A percentile compares a stretch with the other conserved stretches of the same genome.
These are phyloP conservation scores for Ormyrus nitidulus DNA, from an alignment of 2,888 invertebrate species.

Conservation along the genomic window DNA sequence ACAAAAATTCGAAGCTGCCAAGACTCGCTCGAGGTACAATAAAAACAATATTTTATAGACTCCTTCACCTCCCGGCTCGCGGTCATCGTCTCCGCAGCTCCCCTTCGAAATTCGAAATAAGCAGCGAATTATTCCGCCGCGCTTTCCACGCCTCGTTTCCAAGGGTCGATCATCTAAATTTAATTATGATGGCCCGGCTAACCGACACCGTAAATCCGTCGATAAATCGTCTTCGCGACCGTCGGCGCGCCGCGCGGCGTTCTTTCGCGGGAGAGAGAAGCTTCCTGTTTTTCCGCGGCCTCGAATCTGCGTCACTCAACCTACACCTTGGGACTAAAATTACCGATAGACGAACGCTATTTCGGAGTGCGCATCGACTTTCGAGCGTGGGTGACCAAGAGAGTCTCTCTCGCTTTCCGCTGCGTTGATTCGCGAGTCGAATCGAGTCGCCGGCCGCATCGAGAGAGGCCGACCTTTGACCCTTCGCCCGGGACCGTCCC, in stretches of 20 bases:
- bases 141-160: too few species aligned
- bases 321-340: slow-evolving; percentile 71
- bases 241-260: neutral
- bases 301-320: slow-evolving; percentile 67
- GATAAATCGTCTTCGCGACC: slow-evolving; percentile 7
- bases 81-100: too few species aligned
- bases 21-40: neutral
- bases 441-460: too few species aligned
- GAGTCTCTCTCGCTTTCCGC: neutral
- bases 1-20: neutral
- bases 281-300: slow-evolving; percentile 64
- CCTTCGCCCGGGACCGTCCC: too few species aligned
- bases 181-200: neutral
- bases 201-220: neutral
- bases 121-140: neutral
- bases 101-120: slow-evolving; percentile 1
- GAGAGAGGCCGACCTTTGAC: too few species aligned
- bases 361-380: slow-evolving; percentile 57
- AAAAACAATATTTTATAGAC: neutral
- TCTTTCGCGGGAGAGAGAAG: neutral
- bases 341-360: slow-evolving; percentile 67
- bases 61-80: too few species aligned
- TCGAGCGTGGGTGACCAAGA: slow-evolving; percentile 19
- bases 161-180: slow-evolving; percentile 15
- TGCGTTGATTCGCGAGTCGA: neutral